Conservation (phyloP, 2,113 vertebrate species). For the Trochalopteron elliotii region DNA sequence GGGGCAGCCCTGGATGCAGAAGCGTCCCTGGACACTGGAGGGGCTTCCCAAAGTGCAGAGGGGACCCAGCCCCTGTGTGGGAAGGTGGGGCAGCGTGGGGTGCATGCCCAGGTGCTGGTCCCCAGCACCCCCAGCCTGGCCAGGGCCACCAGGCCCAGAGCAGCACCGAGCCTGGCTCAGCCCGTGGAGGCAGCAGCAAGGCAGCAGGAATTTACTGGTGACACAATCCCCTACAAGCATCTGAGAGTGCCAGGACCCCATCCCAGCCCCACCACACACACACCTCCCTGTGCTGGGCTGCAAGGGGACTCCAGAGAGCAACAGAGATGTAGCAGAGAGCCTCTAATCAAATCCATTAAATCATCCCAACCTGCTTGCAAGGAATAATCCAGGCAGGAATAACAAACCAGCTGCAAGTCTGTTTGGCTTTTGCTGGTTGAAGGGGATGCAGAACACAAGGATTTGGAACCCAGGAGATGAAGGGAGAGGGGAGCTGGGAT, state of each 20-base stretch:
- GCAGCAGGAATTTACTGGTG: background rate
- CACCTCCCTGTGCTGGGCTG: background rate
- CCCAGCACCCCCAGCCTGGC: background rate
- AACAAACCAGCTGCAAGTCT: background rate
- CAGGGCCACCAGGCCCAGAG: background rate
- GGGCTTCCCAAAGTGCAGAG: background rate
- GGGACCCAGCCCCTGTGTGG: background rate
- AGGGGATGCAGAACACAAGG: background rate
- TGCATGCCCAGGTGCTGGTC: background rate
- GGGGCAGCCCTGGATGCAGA: background rate
- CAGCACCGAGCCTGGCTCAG: background rate
- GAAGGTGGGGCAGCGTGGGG: rapidly evolving
- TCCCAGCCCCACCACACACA: background rate
- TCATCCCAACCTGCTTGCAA: constrained; percentile 13
- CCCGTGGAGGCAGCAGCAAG: background rate
- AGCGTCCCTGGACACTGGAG: background rate
- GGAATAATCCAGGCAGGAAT: constrained; percentile 23
- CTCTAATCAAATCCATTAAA: constrained; percentile 27
- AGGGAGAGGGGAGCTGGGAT: background rate
- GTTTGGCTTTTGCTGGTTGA: background rate
- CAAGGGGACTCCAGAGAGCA: background rate
- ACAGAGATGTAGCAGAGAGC: background rate
- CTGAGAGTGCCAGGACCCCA: background rate
- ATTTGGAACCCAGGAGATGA: background rate
- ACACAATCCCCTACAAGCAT: background rate